Conservation (phyloP, 2,888 invertebrate genomes). For the Andrena chrysosceles region DNA sequence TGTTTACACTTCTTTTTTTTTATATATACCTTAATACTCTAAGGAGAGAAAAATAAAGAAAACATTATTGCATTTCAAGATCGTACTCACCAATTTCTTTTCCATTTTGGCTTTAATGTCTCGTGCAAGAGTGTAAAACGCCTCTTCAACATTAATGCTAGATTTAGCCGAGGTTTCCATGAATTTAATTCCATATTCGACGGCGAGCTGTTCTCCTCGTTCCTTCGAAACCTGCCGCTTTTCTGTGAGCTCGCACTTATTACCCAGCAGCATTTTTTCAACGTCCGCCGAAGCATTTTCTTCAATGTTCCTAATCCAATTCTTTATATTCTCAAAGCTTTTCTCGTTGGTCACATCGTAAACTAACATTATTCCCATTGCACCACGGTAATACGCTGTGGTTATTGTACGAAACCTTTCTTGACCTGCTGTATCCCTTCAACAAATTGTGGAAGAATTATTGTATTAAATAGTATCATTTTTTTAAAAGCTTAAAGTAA, state of each 20-base stretch:
- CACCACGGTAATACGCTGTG: conserved; percentile 99
- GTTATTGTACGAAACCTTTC: conserved; percentile 99
- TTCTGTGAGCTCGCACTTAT: conserved; percentile 99
- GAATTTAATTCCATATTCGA: conserved; percentile 99
- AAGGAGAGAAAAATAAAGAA: background rate
- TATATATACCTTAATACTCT: background rate
- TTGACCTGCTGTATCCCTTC: conserved; percentile 99
- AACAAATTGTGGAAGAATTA: conserved; percentile 48
- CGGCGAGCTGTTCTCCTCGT: conserved; percentile 97
- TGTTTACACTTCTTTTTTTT: background rate
- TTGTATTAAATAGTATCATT: background rate
- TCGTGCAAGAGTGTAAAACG: conserved; percentile 98
- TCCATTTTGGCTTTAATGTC: conserved; percentile 99
- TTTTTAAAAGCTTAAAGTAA: background rate
- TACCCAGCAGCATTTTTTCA: conserved; percentile 99
- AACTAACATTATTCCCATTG: conserved; percentile 99
- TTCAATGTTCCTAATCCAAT: conserved; percentile 99
- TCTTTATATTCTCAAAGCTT: conserved; percentile 99
- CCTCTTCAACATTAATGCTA: conserved; percentile 98
- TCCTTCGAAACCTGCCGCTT: conserved; percentile 98
- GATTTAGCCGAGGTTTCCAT: conserved; percentile 99
- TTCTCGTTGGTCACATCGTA: conserved; percentile 99
- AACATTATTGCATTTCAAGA: background rate
- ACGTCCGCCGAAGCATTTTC: conserved; percentile 99
- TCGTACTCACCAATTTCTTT: conserved; percentile 95